Base-by-base conservation (phyloP, 2,797 vertebrate genomes). In the Orestias chungarensis region DNA sequence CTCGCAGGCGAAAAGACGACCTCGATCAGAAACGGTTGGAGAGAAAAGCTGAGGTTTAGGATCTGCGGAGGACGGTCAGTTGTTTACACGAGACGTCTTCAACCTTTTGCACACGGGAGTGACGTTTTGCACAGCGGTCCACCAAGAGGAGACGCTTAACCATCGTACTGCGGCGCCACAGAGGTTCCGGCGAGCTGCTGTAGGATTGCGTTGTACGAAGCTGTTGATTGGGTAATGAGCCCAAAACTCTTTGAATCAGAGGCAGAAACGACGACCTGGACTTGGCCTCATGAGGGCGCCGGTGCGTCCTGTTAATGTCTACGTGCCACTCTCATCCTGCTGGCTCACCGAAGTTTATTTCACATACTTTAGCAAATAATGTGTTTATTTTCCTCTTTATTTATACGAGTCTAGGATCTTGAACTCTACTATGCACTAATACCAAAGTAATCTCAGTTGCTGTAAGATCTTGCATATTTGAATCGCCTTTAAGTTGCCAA, bases 361-460 rank as follows among this genome's bases (percentile, higher is more conserved):
- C 71, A 74, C 68, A 75, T 74, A 72, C 71, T 75, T 82, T 66
- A 86, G 82, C 68, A 70, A 76, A 80, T 71, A 87, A 74, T 31
- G 72, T 89, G 76, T 82, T 68, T 40, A 68, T 85, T 52, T 76
- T 76, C 55, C 66, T 80, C 80, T 40, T 4, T 79, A 49, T 76
- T 23, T 68, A 54, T 43, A 59, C 75, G 74, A 76, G 82, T 88
- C 76, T 82, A 77, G 82, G 85, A 82, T 86, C 68, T 88, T 87
- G 82, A 89, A 81, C 74, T 86, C 84, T 90, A 93, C 78, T 93
- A 92, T 90, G 92, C 94, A 94, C 92, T 93, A 93, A 93, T 87
- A 90, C 93, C 93, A 94, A 94, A 94, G 92, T 92, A 91, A 92
- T 93, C 90, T 86, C 82, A 84, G 89, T 90, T 91, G 91, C 93